Percentiles rank a stretch among this genome's conserved stretches.
Evolutionary conservation across 1,140 invertebrate genomes (phyloP).

Genomic region (Caligus rogercresseyi): DNA sequence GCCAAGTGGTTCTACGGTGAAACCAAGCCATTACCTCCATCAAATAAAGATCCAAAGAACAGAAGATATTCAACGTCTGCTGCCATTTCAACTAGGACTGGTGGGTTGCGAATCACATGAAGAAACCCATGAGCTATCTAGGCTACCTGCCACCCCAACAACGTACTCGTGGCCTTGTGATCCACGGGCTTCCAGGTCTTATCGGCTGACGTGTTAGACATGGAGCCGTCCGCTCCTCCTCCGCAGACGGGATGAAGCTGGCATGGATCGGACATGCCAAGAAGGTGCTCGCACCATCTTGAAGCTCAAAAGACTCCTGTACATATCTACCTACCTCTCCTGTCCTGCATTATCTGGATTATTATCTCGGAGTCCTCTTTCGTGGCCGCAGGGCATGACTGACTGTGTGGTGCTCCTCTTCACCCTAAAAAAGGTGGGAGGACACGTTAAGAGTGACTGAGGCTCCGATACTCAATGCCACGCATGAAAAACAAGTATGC

Average conservation of each 20-base stretch:
- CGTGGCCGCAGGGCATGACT: slow-evolving; percentile 82
- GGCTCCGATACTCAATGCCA: slow-evolving; percentile 64
- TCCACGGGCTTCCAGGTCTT: slow-evolving; percentile 92
- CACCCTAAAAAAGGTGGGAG: slow-evolving; percentile 87
- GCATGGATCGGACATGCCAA: slow-evolving; percentile 90
- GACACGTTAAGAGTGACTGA: slow-evolving; percentile 74
- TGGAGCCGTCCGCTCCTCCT: slow-evolving; percentile 86
- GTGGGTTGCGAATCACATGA: slow-evolving; percentile 99
- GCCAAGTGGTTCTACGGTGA: slow-evolving; percentile 87
- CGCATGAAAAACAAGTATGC: slow-evolving; percentile 82
- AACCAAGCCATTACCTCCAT: slow-evolving; percentile 96
- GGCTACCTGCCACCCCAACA: slow-evolving; percentile 97
- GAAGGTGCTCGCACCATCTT: slow-evolving; percentile 39
- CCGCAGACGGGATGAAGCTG: slow-evolving; percentile 76
- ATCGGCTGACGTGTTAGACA: slow-evolving; percentile 91
- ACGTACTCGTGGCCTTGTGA: slow-evolving; percentile 74
- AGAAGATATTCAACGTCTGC: slow-evolving; percentile 90
- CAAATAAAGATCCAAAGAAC: slow-evolving; percentile 95
- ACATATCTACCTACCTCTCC: no score
- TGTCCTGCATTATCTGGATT: slow-evolving; percentile 69
- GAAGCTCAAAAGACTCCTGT: slow-evolving; percentile 53
- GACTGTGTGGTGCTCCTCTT: slow-evolving; percentile 88
- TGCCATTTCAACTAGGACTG: slow-evolving; percentile 96
- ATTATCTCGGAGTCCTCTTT: slow-evolving; percentile 75
- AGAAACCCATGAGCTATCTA: slow-evolving; percentile 90